Percentiles rank a stretch among this genome's conserved stretches.
These are phyloP conservation scores for Isotomurus palustris DNA, from an alignment of 2,888 invertebrate species.

Conservation along the genomic window DNA sequence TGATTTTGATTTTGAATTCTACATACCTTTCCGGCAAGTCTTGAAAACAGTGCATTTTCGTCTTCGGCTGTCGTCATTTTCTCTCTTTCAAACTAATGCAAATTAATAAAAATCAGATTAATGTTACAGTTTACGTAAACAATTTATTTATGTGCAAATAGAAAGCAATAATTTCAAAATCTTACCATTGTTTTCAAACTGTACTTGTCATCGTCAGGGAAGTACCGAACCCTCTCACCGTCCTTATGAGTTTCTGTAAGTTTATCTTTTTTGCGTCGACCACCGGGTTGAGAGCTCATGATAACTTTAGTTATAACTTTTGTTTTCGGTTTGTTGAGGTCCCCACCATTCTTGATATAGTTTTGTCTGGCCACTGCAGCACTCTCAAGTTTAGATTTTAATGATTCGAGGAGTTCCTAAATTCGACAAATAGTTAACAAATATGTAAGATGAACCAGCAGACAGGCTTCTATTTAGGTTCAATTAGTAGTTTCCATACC, in stretches of 20 bases:
- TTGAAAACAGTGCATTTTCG: conserved; percentile 72
- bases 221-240: conserved; percentile 73
- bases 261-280: conserved; percentile 35
- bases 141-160: not conserved
- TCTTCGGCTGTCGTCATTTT: conserved; percentile 70
- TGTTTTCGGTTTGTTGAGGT: not conserved
- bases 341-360: conserved; percentile 31
- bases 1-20: not conserved
- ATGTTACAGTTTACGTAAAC: not conserved
- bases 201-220: conserved; percentile 84
- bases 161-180: conserved; percentile 9
- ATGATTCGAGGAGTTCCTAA: conserved; percentile 60
- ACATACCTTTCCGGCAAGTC: conserved; percentile 60
- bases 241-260: conserved; percentile 64
- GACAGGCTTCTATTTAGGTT: not conserved
- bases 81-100: conserved; percentile 61
- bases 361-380: conserved; percentile 43
- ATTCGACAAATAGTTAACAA: conserved; percentile 17
- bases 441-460: not conserved
- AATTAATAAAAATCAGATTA: conserved; percentile 10
- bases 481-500: conserved; percentile 46
- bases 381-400: conserved; percentile 60
- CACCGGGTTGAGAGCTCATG: conserved; percentile 17
- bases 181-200: conserved; percentile 71
- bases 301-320: conserved; percentile 41